Percentiles rank a stretch among this genome's conserved stretches.
phyloP scores from a whole-genome alignment of 1,140 invertebrate species.

The Drosophila albomicans region DNA sequence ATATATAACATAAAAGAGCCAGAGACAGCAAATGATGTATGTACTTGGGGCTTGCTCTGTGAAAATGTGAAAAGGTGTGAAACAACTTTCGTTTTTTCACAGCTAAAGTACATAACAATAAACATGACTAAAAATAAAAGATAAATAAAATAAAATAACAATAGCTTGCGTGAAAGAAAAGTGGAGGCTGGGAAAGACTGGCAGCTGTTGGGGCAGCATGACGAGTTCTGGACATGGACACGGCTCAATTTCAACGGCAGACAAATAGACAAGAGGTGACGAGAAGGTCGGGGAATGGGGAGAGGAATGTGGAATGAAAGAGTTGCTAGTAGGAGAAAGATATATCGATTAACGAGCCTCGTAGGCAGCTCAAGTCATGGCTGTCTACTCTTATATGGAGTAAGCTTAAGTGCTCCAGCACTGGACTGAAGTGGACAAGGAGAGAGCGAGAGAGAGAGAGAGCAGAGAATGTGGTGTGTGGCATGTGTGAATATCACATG shows the following conservation, averaged over 20 bases:
- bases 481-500: constrained; percentile 81
- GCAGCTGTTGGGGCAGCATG: constrained; percentile 47
- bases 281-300: not conserved
- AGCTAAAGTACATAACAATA: constrained; percentile 75
- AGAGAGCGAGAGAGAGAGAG: constrained; percentile 22
- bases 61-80: constrained; percentile 56
- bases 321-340: constrained; percentile 64
- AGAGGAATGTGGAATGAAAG: constrained; percentile 41
- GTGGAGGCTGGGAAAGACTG: constrained; percentile 28
- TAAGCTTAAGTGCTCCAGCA: constrained; percentile 65
- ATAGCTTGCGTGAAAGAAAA: constrained; percentile 35
- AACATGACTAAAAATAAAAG: constrained; percentile 49
- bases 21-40: constrained; percentile 36
- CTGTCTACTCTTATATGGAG: constrained; percentile 47
- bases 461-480: constrained; percentile 29
- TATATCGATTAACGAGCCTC: constrained; percentile 74
- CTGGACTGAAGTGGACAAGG: constrained; percentile 52
- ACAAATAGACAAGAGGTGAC: constrained; percentile 13
- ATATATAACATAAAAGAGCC: constrained; percentile 39
- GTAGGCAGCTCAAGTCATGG: constrained; percentile 64
- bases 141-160: constrained; percentile 53
- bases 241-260: constrained; percentile 69
- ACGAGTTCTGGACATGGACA: constrained; percentile 53
- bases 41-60: not conserved
- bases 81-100: constrained; percentile 78